These are phyloP conservation scores for Mesorhabditis spiculigera DNA, from an alignment of 2,888 invertebrate genomes.

Conservation along the genomic window DNA sequence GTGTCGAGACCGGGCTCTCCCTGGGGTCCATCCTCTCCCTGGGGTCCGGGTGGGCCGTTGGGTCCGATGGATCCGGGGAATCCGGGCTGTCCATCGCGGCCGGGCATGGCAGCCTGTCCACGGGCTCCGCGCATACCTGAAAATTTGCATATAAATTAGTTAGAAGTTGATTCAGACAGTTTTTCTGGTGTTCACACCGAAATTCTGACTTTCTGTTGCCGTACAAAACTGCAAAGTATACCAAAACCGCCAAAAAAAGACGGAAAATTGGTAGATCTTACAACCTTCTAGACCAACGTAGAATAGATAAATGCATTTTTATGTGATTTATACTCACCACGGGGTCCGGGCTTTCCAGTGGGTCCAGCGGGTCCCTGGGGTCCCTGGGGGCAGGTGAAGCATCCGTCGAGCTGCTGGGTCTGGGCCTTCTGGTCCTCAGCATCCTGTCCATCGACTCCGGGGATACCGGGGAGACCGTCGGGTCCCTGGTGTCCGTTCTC, in stretches of 20 bases:
- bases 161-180: no score
- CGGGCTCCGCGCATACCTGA: conserved; percentile 52
- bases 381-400: conserved; percentile 49
- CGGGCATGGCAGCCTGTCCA: conserved; percentile 50
- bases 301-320: no score
- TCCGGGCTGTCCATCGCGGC: conserved; percentile 48
- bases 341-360: conserved; percentile 39
- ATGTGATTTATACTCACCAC: conserved; percentile 11
- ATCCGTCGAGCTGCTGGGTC: conserved; percentile 46
- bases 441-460: conserved; percentile 39
- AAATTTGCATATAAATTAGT: neutral
- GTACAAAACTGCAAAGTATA: no score
- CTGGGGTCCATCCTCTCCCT: conserved; percentile 40
- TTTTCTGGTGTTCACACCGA: no score
- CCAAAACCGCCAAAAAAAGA: no score
- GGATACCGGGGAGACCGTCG: conserved; percentile 41
- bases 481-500: conserved; percentile 40
- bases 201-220: no score
- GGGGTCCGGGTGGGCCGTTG: conserved; percentile 44
- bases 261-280: no score
- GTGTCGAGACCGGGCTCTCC: conserved; percentile 49
- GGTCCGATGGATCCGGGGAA: conserved; percentile 46
- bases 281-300: no score
- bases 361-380: conserved; percentile 36
- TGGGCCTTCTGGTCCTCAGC: conserved; percentile 45